Percentiles rank a stretch among this genome's conserved stretches.
phyloP scores from a whole-genome alignment of 2,888 invertebrate genomes.

The Heliconius charithonia region DNA sequence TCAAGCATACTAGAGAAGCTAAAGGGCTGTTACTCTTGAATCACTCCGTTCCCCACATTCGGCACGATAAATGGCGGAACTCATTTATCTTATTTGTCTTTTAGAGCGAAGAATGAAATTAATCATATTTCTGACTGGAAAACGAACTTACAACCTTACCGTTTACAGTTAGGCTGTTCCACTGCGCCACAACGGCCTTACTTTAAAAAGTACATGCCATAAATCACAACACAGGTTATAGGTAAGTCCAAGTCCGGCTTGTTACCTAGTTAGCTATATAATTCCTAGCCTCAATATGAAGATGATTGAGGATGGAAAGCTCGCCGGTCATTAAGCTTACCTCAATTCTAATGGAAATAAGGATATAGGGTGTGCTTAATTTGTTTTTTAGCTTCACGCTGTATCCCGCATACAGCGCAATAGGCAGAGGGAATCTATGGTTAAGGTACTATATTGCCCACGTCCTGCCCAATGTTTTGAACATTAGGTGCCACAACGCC shows the following conservation, averaged over 20 bases:
- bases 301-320: conserved; percentile 15
- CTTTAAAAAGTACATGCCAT: neutral
- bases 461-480: neutral
- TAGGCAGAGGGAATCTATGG: neutral
- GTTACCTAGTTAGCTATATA: conserved; percentile 18
- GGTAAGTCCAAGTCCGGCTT: conserved; percentile 14
- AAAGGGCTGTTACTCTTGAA: too few relatives aligned
- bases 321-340: conserved; percentile 7
- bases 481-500: too few relatives aligned
- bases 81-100: too few relatives aligned
- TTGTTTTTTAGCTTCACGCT: neutral
- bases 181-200: neutral
- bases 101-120: too few relatives aligned
- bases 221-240: conserved; percentile 13
- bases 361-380: neutral
- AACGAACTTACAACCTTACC: neutral
- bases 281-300: conserved; percentile 11
- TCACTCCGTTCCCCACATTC: too few relatives aligned
- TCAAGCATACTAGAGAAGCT: too few relatives aligned
- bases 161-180: neutral
- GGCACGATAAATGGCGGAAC: too few relatives aligned
- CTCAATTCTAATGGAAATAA: neutral
- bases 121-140: neutral
- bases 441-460: too few relatives aligned
- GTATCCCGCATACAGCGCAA: neutral